These are phyloP conservation scores for Perccottus glenii DNA, from an alignment of 2,113 vertebrate genomes.

Conservation along the genomic window DNA sequence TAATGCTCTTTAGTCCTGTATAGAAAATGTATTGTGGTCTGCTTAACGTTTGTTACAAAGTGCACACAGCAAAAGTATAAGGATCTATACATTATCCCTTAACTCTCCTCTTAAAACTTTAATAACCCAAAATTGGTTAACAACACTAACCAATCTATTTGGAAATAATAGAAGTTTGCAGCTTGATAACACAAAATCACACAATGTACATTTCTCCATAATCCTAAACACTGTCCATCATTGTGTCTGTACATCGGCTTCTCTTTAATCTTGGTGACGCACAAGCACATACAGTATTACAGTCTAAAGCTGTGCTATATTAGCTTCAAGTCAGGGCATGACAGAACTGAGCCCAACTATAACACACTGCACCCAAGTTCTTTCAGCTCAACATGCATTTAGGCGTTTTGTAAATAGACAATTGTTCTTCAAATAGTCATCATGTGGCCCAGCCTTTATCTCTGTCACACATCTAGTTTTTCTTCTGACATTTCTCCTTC, in stretches of 20 bases:
- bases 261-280: not conserved
- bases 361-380: conserved; percentile 12
- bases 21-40: too few species aligned
- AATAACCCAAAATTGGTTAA: too few species aligned
- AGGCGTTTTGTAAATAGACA: conserved; percentile 18
- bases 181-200: not conserved
- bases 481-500: not conserved
- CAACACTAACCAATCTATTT: too few species aligned
- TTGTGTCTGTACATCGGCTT: not conserved
- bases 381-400: conserved; percentile 24
- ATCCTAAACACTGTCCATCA: not conserved
- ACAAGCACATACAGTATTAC: conserved; percentile 15
- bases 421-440: conserved; percentile 21
- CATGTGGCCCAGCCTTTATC: not conserved
- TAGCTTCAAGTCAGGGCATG: conserved; percentile 37
- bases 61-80: too few species aligned
- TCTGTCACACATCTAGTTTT: not conserved
- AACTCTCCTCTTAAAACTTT: too few species aligned
- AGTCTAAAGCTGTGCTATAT: conserved; percentile 22
- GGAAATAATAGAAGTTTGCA: too few species aligned
- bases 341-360: conserved; percentile 41
- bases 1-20: too few species aligned
- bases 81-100: too few species aligned
- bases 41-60: too few species aligned
- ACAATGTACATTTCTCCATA: not conserved